Base-by-base conservation (phyloP, 1,140 invertebrate species). In the Drosophila tsacasi region DNA sequence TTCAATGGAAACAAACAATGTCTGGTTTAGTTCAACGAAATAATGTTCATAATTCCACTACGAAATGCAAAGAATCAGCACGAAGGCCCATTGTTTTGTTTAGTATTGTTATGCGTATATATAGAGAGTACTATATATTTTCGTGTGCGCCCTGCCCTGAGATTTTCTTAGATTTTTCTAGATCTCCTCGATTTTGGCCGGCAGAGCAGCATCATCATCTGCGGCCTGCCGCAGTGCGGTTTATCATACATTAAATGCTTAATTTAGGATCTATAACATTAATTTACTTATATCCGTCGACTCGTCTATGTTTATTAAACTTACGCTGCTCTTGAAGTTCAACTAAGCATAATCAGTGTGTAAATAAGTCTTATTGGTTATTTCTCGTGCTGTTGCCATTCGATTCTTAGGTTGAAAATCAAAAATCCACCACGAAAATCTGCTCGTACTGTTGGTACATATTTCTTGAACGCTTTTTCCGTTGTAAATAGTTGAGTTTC, bases 301-400 rank as follows among this genome's bases (percentile, higher is more conserved):
- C 21, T 27, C 13, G 21, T 42, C 47, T 44, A 66, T 65, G 10
- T 58, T 62, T 46, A 52, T 64, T 79, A 47, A 52, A 59, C 57
- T 61, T 80, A 76, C 68, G 69, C 64, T 52, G 69, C 69, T 86
- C 79, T 83, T 74, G 68, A 89, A 84, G 85, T 89, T 62, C 40
- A 91, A 90, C 81, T 90, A 90, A 90, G 82, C 86, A 90, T 90
- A 90, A 90, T 90, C 76, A 82, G 85, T 90, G 79, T 90, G 79
- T 90, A 90, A 90, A 90, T 90, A 90, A 90, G 85, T 90, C 85
- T 90, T 90, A 82, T 89, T 55, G 83, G 68, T 85, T 83, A 84
- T 81, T 66, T 55, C 46, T 68, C 62, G 52, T 72, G 39, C 46
- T 55, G 46, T 69, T 27, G 76, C 73, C 19, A 23, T 77, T 77